A percentile compares a stretch with the other conserved stretches of the same genome.
Evolutionary conservation across 2,113 vertebrate genomes (phyloP).

Genomic region (Lanius collurio): DNA sequence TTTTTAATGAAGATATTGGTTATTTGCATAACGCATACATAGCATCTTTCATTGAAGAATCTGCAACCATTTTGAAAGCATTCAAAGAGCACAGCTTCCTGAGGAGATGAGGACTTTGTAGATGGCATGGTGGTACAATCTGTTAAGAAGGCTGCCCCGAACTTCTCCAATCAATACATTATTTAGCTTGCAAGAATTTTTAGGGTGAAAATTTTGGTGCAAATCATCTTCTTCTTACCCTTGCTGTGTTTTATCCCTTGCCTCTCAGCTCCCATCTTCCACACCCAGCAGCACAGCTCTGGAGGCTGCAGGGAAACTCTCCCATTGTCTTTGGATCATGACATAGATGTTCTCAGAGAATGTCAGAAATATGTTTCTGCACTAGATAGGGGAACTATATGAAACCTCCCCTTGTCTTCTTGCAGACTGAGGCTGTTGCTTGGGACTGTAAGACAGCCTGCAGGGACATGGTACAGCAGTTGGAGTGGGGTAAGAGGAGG

Average conservation of each 20-base stretch:
- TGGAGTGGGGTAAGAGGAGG: not conserved
- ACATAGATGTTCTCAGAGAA: not conserved
- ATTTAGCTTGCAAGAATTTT: not conserved
- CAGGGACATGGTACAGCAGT: not conserved
- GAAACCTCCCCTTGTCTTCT: not conserved
- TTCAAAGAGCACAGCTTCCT: not conserved
- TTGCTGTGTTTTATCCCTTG: not conserved
- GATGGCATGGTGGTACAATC: not conserved
- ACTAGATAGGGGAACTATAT: fast-evolving
- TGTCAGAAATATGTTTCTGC: not conserved
- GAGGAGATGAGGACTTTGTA: not conserved
- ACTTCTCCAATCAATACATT: not conserved
- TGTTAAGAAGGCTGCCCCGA: not conserved
- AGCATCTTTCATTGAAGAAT: not conserved
- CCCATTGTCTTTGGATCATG: not conserved
- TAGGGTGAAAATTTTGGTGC: not conserved
- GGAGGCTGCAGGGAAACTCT: not conserved
- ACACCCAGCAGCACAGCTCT: not conserved
- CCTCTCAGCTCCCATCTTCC: not conserved
- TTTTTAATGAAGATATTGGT: not conserved
- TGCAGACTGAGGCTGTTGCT: not conserved
- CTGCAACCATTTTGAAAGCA: not conserved
- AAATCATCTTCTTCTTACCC: not conserved
- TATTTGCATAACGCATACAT: not conserved
- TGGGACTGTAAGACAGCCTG: not conserved